Evolutionary conservation across 2,888 invertebrate species (phyloP), one percentile per base, ranked within the genome.

Genomic region (Esperia sulphurella): DNA sequence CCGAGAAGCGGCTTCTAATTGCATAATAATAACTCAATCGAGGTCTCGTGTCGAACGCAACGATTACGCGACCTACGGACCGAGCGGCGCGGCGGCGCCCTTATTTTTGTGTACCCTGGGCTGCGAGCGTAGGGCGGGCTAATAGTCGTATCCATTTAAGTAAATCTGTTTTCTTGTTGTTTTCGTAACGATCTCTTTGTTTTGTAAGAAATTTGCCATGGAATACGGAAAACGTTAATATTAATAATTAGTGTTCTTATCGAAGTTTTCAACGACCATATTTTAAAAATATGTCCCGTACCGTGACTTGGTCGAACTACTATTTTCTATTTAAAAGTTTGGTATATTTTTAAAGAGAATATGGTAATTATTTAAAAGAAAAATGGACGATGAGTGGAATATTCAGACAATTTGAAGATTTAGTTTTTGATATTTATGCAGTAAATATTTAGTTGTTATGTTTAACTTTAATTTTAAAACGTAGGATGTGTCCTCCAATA

Each of bases 1-100:
- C 73, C 69, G 68, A 69, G 71, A 71, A 70, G 65, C 71, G 68
- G 62, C 68, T 71, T 77, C 79, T 83, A 83, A 85, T 85, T 84
- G 78, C 83, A 79, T 78, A 81, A 83, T 85, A 85, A 85, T 84
- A 85, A 85, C 84, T 84, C 83, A 83, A 85, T 85, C 76, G 74
- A 60, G 69, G 68, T 65, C 63, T 73, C 68, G 70, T 69, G 72
- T 67, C 63, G 68, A 69, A 65, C 62, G 59, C 59, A 54, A 55
- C 67, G 65, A 76, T 79, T 76, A 76, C 61, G 61, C 10, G 35
- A 35, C 35, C 35, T 8, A 31, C 21, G 21, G 35, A n/a, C n/a
- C 35, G 31, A 33, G 3, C 33, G 33, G 6, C 3, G 35, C 38
- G 12, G 21, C 44, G 44, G 13, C 8, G 10, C 33, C 33, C 33